Evolutionary conservation across 2,113 vertebrate genomes (phyloP).

Genomic region (Calyptomena viridis): DNA sequence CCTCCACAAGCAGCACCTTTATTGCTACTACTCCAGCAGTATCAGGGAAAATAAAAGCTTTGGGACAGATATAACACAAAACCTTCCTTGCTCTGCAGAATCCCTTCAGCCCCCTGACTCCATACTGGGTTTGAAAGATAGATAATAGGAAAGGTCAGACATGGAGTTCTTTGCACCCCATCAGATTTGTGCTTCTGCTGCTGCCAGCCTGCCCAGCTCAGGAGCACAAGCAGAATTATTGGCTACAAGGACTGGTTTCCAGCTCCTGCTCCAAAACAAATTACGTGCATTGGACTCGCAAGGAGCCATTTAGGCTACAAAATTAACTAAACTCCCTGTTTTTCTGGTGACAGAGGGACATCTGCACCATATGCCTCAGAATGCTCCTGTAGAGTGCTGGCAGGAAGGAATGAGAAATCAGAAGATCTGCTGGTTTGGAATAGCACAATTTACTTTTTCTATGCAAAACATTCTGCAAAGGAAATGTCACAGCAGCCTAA

Average conservation of each 20-base stretch:
- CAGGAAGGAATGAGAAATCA: neutral
- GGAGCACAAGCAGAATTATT: neutral
- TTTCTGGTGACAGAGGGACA: neutral
- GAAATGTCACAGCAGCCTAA: constrained; percentile 7
- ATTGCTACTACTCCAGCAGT: neutral
- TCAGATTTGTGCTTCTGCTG: neutral
- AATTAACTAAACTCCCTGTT: neutral
- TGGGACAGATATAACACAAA: neutral
- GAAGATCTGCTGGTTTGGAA: neutral
- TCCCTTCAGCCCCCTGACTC: neutral
- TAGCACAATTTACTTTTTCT: constrained; percentile 45
- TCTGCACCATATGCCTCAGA: neutral
- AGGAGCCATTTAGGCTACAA: neutral
- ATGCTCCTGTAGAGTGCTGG: neutral
- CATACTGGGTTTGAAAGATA: neutral
- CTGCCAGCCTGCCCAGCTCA: neutral
- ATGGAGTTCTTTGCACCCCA: neutral
- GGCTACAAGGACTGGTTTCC: neutral
- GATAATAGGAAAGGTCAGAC: neutral
- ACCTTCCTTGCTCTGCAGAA: neutral
- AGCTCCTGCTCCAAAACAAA: neutral
- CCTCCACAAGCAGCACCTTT: neutral
- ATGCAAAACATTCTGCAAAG: constrained; percentile 30
- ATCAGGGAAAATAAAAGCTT: neutral
- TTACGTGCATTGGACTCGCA: rapidly evolving